Base-by-base conservation (phyloP, 2,888 invertebrate genomes). In the Magallana nippona region DNA sequence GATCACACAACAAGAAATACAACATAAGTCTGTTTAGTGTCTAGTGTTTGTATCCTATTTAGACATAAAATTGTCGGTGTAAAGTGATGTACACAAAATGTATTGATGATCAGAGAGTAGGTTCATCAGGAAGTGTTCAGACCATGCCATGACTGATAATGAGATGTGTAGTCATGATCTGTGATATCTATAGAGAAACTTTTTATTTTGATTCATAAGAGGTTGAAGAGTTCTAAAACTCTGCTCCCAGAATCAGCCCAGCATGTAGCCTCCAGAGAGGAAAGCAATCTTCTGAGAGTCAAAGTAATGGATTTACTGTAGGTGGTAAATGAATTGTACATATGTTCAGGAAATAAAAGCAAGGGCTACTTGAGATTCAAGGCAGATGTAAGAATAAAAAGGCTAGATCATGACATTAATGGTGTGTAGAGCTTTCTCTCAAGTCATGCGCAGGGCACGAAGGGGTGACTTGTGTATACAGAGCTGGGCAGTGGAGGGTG, bases 291-390 rank as follows among this genome's bases (percentile, higher is more conserved):
- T 44, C 22, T 63, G 22, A 27, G 22, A 63, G 13, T 44, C 44
- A 44, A 44, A 63, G 22, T 19, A n/a, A 44, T n/a, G 22, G 13
- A 71, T 71, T 19, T 32, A 22, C 22, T 71, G 71, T 71, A 71
- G 71, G 71, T 71, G 71, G 71, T 32, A 22, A 27, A 71, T 71
- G 63, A 22, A 63, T 63, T 22, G 22, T 71, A 71, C 32, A 71
- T 71, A 15, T 71, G 71, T 71, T 71, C 71, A 71, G 71, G 71
- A 71, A 71, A 71, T 32, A 71, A 22, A 71, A 71, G 22, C 32
- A 15, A 22, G 71, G 27, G 71, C 71, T 71, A 32, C 71, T 71
- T 71, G 71, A 71, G 71, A 71, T 71, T 71, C 71, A 71, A 27
- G 15, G 71, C 71, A 71, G 27, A 71, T 71, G 27, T 15, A 32